Base-by-base conservation (phyloP, 2,888 invertebrate genomes). In the Trichogramma dendrolimi region DNA sequence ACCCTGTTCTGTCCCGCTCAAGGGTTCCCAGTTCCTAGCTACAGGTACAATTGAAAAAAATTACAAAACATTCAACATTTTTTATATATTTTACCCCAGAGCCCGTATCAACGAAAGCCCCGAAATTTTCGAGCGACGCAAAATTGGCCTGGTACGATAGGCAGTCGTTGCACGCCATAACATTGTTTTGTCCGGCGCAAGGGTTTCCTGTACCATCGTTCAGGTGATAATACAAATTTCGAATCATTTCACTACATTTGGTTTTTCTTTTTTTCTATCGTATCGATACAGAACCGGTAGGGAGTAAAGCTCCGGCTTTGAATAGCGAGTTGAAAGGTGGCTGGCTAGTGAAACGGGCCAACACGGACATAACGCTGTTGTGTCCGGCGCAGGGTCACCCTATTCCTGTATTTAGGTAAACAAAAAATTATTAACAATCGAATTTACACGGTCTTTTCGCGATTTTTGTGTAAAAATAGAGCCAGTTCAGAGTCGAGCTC, bases 301-400 rank as follows among this genome's bases (percentile, higher is more conserved):
- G 84, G 71, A 84, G 83, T 64, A 85, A 85, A 78, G 83, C 84
- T 70, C 85, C 85, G 11, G 80, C 84, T 62, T 83, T 85, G 50
- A 71, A 69, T 49, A 75, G 73, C 4, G 76, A 75, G 61, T 71
- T 76, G 57, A 75, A 72, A 67, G 75, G 75, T 62, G 72, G 73
- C 56, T 73, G 74, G 74, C 70, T 76, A 71, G 71, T 75, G 68
- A 76, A 75, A 64, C 70, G 68, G 60, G 67, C 71, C 10, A 63
- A 64, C 55, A 67, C 71, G 48, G 72, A 82, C 71, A 82, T 84
- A 70, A 83, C 85, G 42, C 78, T 88, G 71, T 79, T 87, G 70
- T 90, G 90, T 79, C 87, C 87, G 52, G 89, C 88, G 69, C 89
- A 90, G 82, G 87, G 86, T 71, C 89, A 84, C 77, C 85, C 85